Base-by-base conservation (phyloP, 1,140 invertebrate species). In the Tribolium castaneum region DNA sequence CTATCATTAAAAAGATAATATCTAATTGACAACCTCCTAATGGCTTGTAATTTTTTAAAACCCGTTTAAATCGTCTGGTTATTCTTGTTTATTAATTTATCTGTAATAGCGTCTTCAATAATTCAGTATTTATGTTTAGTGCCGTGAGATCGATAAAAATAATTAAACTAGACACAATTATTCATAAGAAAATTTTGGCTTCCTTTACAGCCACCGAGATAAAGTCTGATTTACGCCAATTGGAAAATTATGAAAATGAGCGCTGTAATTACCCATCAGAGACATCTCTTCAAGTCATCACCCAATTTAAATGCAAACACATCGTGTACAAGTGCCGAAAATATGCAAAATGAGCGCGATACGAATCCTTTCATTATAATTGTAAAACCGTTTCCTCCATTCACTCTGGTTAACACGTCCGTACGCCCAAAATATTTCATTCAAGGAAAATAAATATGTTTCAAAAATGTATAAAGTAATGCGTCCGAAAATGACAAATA, bases 401-500 rank as follows among this genome's bases (percentile, higher is more conserved):
- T 66, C 30, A 34, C 12, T 56, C 14, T 56, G 52, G 6, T 13
- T 12, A 6, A 12, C 49, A 50, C 49, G 13, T 50, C 3, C 49
- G n/a, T 19, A 19, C 16, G 16, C 2, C 2, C 16, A 50, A 12
- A 12, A 56, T 56, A 9, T 56, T 56, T 14, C 7, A 9, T 56
- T 19, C 14, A 9, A 54, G 7, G 12, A 56, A 16, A 56, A 56
- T 62, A 62, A 50, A n/a, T 35, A 30, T 66, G 30, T 66, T 25
- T n/a, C 13, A 71, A 71, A 74, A 72, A 78, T 78, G 66, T 78
- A 78, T 50, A n/a, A n/a, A n/a, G n/a, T n/a, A 81, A 78, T 34
- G 70, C 76, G 72, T 74, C 71, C 76, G 79, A 80, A 82, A 82
- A 82, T 82, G 81, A 82, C 81, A 82, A 82, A 82, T 82, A 78